Base-by-base conservation (phyloP, 2,797 vertebrate species). In the Cossypha heuglini region DNA sequence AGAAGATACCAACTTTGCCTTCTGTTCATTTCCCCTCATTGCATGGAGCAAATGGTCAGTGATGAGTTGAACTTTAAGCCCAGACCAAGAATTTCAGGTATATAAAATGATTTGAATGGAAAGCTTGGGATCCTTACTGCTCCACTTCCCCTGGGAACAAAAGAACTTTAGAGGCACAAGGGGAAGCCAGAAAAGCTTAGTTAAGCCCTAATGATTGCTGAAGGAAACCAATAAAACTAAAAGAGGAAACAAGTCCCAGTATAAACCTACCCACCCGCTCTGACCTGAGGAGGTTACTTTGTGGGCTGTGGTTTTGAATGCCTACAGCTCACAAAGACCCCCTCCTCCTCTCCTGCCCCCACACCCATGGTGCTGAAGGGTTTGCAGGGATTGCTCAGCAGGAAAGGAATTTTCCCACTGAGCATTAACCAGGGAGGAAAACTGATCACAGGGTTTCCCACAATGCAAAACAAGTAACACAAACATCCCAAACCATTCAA, bases 171-270 rank as follows among this genome's bases (percentile, higher is more conserved):
- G 82, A 95, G 86, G 59, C 42, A 71, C 48, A 52, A 81, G 66
- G 22, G 91, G 88, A 96, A 97, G 57, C 59, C 76, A 94, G 86
- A 94, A 96, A 95, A 93, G 66, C 95, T 94, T 84, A 92, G 82
- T 94, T 93, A 95, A 96, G 69, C 79, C 85, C 83, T 79, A 94
- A 82, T 54, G 80, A 88, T 86, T 96, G 86, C 79, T 93, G 91
- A 88, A 91, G 96, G 82, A 96, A 97, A 95, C 87, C 87, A 96
- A 79, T 91, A 90, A 96, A 94, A 79, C 85, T 97, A 85, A 94
- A 96, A 96, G 62, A 91, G 88, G 93, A 96, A 96, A 82, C 76
- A 79, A 86, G 52, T 45, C 82, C 88, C 85, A 38, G 20, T 82
- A 63, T 37, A 96, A 94, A 93, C 48, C 67, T 43, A 25, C 51